Evolutionary conservation across 2,113 vertebrate species (phyloP), one percentile per base, ranked within the genome.

Genomic region (Spea multiplicata): DNA sequence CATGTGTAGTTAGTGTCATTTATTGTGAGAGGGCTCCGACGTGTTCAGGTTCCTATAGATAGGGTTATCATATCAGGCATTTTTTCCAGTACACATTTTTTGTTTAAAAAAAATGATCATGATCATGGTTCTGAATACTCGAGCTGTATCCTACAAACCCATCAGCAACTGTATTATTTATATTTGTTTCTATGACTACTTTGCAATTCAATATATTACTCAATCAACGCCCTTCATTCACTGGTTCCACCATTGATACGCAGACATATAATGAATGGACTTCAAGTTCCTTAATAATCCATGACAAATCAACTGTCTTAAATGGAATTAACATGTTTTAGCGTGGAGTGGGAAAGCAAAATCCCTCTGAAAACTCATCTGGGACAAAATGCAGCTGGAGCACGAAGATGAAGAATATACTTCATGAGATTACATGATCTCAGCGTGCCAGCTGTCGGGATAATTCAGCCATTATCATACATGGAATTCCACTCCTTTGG

Each of bases 271-370:
- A 44, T 45, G 6, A 45, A 46, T 10, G 44, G 8, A 67, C 4
- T 8, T 13, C 8, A 64, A 64, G 30, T 17, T 64, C 8, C 9
- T 64, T 73, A 82, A 82, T 80, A 83, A 76, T 80, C 66, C 76
- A n/a, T 83, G 80, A 85, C 45, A 86, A 75, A 72, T 61, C 44
- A 46, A 14, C 17, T 71, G 46, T 76, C 86, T 86, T 55, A 68
- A 45, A 30, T 75, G 79, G 3, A 75, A 76, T 84, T 81, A 73
- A 67, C 30, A 30, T 30, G 30, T 30, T 30, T 30, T 30, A 30
- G 30, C 82, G 80, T 82, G 83, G 78, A 81, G 81, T 81, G 77
- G 85, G 83, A 87, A 87, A 78, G 5, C 74, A 72, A 77, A 81
- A 78, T 84, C 84, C 84, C 81, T 83, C 81, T 84, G 81, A 84